phyloP scores from a whole-genome alignment of 2,797 vertebrate genomes.

The Anisognathus igniventris region DNA sequence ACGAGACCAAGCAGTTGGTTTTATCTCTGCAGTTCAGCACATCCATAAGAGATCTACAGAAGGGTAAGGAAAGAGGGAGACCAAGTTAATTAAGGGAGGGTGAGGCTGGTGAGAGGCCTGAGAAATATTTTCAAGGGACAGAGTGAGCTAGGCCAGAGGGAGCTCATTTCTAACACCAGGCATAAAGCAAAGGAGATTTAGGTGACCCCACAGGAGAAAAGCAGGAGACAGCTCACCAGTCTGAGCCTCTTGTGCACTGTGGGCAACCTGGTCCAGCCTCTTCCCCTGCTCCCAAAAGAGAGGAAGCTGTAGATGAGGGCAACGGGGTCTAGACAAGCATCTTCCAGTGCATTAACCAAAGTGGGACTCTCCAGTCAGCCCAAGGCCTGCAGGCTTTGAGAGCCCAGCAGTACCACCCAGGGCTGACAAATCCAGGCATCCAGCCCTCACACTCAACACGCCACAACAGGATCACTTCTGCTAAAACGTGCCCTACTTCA shows the following conservation, averaged over 20 bases:
- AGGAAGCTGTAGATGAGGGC: not conserved
- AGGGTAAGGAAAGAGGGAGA: not conserved
- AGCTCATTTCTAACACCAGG: not conserved
- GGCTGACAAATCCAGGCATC: not conserved
- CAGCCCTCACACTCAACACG: not conserved
- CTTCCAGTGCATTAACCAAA: not conserved
- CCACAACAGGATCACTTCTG: not conserved
- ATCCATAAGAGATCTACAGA: not conserved
- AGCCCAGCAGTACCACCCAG: not conserved
- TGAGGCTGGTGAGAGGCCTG: not conserved
- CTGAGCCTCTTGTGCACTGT: not conserved
- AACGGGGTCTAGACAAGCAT: not conserved
- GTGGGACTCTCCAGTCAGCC: not conserved
- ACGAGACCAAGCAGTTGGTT: not conserved
- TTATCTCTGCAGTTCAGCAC: not conserved
- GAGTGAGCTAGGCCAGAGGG: not conserved
- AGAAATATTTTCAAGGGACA: not conserved
- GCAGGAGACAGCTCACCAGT: not conserved
- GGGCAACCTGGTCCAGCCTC: not conserved
- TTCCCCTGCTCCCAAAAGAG: not conserved
- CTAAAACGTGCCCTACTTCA: not conserved
- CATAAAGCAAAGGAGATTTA: not conserved
- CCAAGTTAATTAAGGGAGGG: not conserved
- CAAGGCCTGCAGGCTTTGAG: not conserved
- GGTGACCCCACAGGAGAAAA: not conserved